phyloP scores from a whole-genome alignment of 2,888 invertebrate species.

The Luffia ferchaultella region DNA sequence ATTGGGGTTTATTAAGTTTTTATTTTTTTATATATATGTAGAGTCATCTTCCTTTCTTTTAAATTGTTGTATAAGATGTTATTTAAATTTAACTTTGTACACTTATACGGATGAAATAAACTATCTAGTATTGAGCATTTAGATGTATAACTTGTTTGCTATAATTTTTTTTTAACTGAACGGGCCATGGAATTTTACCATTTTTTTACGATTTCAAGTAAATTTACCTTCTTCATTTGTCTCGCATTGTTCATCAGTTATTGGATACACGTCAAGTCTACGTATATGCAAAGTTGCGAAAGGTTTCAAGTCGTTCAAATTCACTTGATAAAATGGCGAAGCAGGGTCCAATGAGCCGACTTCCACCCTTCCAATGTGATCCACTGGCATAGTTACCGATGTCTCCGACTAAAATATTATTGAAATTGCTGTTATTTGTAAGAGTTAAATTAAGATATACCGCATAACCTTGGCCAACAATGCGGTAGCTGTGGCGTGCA shows the following conservation, averaged over 20 bases:
- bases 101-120: conserved; percentile 1
- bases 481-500: neutral
- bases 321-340: conserved; percentile 54
- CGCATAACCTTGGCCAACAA: too few species aligned
- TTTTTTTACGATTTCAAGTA: too few species aligned
- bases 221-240: conserved; percentile 17
- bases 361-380: conserved; percentile 41
- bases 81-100: conserved; percentile 8
- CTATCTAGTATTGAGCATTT: neutral
- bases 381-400: conserved; percentile 32
- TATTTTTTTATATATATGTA: neutral
- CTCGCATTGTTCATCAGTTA: conserved; percentile 27
- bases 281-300: conserved; percentile 38
- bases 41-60: neutral
- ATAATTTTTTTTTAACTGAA: neutral
- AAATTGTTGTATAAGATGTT: conserved; percentile 9
- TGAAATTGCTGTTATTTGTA: too few species aligned
- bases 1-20: too few species aligned
- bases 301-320: conserved; percentile 42
- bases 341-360: conserved; percentile 45
- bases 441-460: too few species aligned
- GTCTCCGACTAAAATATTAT: conserved; percentile 28
- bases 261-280: conserved; percentile 39
- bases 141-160: neutral
- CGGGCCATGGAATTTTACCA: too few species aligned